A percentile compares a stretch with the other conserved stretches of the same genome.
These are phyloP conservation scores for Onychomys leucogaster DNA, from an alignment of 2,797 vertebrate genomes.

Conservation along the genomic window DNA sequence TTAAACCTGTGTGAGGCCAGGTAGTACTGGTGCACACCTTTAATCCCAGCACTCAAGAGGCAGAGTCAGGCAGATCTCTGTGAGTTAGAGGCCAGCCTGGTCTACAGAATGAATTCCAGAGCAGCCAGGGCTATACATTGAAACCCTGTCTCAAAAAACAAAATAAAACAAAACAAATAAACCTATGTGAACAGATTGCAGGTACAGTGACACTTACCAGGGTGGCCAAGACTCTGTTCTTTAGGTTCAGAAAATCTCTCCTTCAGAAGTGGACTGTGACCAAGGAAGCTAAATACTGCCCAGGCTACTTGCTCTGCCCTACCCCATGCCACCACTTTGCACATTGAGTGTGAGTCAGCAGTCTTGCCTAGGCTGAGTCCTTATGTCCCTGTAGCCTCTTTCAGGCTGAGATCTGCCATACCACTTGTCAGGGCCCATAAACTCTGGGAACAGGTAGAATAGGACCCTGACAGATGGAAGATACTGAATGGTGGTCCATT, in stretches of 20 bases:
- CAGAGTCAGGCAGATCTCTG: neutral
- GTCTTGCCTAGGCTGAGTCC: neutral
- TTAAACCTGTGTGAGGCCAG: neutral
- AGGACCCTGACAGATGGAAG: neutral
- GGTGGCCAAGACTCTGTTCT: neutral
- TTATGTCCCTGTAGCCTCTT: neutral
- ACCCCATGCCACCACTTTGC: neutral
- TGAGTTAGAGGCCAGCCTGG: neutral
- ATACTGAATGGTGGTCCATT: neutral
- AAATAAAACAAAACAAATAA: neutral
- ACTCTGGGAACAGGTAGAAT: neutral
- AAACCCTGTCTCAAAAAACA: neutral
- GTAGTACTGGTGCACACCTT: neutral
- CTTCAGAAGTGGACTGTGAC: neutral
- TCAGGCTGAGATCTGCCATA: neutral
- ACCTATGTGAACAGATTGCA: neutral
- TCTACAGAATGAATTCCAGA: neutral
- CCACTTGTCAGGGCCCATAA: neutral
- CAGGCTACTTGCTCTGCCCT: neutral
- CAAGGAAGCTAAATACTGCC: neutral
- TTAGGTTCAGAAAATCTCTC: neutral
- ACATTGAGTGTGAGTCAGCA: neutral
- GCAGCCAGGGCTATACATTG: neutral
- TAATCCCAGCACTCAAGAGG: neutral
- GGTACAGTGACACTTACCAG: neutral